Conservation (phyloP, 2,888 invertebrate species). For the Augiades crinisus region DNA sequence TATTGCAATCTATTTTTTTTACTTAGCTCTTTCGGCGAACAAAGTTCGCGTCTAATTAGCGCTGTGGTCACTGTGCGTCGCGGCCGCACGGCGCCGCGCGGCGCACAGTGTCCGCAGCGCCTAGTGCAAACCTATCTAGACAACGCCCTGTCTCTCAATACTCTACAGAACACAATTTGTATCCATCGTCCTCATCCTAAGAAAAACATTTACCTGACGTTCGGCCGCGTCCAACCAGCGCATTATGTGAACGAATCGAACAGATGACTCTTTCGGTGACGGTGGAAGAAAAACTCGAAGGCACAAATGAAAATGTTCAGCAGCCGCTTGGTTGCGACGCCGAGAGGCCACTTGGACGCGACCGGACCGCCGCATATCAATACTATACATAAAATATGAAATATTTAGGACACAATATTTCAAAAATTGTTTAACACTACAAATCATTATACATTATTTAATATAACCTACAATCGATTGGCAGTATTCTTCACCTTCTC, state of each 20-base stretch:
- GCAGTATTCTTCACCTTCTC: constrained; percentile 72
- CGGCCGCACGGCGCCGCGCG: constrained; percentile 25
- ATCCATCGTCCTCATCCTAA: constrained; percentile 68
- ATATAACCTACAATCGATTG: constrained; percentile 77
- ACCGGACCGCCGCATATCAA: constrained; percentile 53
- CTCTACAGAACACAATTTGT: constrained; percentile 79
- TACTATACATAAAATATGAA: constrained; percentile 71
- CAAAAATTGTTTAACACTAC: constrained; percentile 70
- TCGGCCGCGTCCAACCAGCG: constrained; percentile 38
- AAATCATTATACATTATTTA: constrained; percentile 69
- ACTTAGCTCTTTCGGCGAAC: constrained; percentile 60
- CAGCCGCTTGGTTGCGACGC: too few relatives aligned
- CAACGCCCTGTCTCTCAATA: constrained; percentile 72
- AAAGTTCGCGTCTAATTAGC: constrained; percentile 50
- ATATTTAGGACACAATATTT: constrained; percentile 74
- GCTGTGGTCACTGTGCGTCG: constrained; percentile 39
- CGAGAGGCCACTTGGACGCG: constrained; percentile 41
- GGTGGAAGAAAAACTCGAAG: constrained; percentile 28
- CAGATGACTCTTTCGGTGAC: constrained; percentile 3
- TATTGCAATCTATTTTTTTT: constrained; percentile 73
- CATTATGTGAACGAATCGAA: constrained; percentile 29
- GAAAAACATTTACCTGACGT: constrained; percentile 61
- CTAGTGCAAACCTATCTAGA: constrained; percentile 68
- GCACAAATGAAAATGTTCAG: constrained; percentile 39
- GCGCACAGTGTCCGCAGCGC: constrained; percentile 38